phyloP scores from a whole-genome alignment of 92 coral and sea anemone species.

The Phenganax marumi region DNA sequence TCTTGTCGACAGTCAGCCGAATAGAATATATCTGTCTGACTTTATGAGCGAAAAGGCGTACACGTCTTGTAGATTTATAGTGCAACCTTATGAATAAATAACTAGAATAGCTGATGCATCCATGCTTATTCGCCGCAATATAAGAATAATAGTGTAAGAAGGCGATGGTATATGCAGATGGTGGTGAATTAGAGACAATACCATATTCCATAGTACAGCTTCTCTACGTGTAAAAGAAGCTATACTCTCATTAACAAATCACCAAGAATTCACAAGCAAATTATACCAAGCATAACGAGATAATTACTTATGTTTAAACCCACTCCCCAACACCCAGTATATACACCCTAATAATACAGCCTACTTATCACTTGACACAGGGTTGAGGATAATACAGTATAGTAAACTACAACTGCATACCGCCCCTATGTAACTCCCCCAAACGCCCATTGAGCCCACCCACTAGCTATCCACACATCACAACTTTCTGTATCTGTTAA shows the following conservation, averaged over 20 bases:
- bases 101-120: too few relatives aligned
- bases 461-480: slow-evolving; percentile 67
- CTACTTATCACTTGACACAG: slow-evolving; percentile 67
- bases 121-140: too few relatives aligned
- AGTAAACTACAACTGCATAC: slow-evolving; percentile 64
- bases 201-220: too few relatives aligned
- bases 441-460: slow-evolving; percentile 77
- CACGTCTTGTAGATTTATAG: too few relatives aligned
- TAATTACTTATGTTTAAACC: slow-evolving; percentile 16
- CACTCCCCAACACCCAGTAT: slow-evolving; percentile 3
- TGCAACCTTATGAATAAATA: too few relatives aligned
- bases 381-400: slow-evolving; percentile 55
- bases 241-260: slow-evolving; percentile 12
- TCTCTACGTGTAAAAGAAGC: neutral
- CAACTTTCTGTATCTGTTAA: slow-evolving; percentile 21
- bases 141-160: too few relatives aligned
- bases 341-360: slow-evolving; percentile 19
- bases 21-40: neutral
- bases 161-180: too few relatives aligned
- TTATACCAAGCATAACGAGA: slow-evolving; percentile 11
- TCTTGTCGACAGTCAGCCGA: neutral
- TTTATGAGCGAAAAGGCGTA: too few relatives aligned
- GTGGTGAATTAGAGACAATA: too few relatives aligned
- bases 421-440: slow-evolving; percentile 87
- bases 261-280: neutral